Base-by-base conservation (phyloP, 2,888 invertebrate genomes). In the Pheosia tremula region DNA sequence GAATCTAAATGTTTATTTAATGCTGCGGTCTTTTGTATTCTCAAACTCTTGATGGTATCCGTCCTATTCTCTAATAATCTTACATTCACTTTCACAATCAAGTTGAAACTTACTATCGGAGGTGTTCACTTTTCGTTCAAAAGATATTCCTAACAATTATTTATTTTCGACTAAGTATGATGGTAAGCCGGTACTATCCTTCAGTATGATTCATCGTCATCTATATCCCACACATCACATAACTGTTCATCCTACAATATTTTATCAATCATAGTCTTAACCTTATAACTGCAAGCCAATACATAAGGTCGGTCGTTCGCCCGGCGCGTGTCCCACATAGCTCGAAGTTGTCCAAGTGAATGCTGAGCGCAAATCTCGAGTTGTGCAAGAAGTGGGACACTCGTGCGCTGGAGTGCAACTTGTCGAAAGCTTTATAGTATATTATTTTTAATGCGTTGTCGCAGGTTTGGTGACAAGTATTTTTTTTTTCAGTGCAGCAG, bases 321-420 rank as follows among this genome's bases (percentile, higher is more conserved):
- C 36, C 36, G 72, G 72, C 74, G 70, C 76, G 75, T 80, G 81
- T 71, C 78, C 84, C 71, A 82, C 74, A 81, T 83, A 82, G 61
- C 72, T 76, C 59, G 69, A 79, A 79, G 73, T 80, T 77, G 76
- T 75, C 75, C 76, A 67, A 82, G 75, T 74, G 73, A 75, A 73
- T 68, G 80, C 69, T 75, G 75, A 78, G 78, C 80, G 80, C 69
- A 65, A 64, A 67, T 77, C 66, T 57, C 58, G 59, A 59, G 66
- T 71, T 68, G 74, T 68, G 72, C 68, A 78, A 75, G 63, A 52
- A 39, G 59, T 77, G 68, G 79, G 71, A 78, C 81, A 78, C 71
- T 63, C 64, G 70, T 71, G 63, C 63, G 58, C 62, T 61, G 60
- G 58, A 71, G 58, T 69, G 50, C 61, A 61, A 52, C 66, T 56